phyloP scores from a whole-genome alignment of 1,140 invertebrate genomes.

The Reticulitermes speratus region DNA sequence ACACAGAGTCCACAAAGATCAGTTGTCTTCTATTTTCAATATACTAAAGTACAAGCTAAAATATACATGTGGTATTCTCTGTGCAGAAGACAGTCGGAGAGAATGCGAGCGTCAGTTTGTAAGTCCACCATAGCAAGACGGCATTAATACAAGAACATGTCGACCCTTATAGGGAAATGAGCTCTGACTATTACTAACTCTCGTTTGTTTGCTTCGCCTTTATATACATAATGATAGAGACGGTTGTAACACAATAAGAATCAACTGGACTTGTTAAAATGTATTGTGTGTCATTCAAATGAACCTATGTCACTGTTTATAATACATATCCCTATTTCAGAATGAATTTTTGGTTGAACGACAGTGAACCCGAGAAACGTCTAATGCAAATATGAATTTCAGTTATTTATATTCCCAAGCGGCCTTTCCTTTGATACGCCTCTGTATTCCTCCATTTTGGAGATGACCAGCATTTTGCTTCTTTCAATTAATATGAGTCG shows the following conservation, averaged over 20 bases:
- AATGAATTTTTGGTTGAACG: slow-evolving; percentile 11
- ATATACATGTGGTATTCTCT: background rate
- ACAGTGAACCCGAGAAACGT: background rate
- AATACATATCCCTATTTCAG: background rate
- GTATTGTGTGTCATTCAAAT: slow-evolving; percentile 16
- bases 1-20: background rate
- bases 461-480: background rate
- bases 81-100: background rate
- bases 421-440: background rate
- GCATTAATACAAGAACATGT: background rate
- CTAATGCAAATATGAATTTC: background rate
- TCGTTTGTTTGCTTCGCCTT: background rate
- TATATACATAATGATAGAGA: background rate
- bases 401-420: background rate
- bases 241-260: background rate
- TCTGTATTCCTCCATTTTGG: background rate
- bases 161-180: slow-evolving; percentile 17
- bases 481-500: background rate
- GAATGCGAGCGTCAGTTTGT: background rate
- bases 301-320: background rate
- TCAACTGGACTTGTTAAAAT: slow-evolving; percentile 5
- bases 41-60: slow-evolving; percentile 13
- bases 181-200: slow-evolving; percentile 1
- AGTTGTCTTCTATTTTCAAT: background rate
- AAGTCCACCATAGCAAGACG: background rate